Conservation (phyloP, 2,888 invertebrate genomes). For the Tryphoninae sp. region DNA sequence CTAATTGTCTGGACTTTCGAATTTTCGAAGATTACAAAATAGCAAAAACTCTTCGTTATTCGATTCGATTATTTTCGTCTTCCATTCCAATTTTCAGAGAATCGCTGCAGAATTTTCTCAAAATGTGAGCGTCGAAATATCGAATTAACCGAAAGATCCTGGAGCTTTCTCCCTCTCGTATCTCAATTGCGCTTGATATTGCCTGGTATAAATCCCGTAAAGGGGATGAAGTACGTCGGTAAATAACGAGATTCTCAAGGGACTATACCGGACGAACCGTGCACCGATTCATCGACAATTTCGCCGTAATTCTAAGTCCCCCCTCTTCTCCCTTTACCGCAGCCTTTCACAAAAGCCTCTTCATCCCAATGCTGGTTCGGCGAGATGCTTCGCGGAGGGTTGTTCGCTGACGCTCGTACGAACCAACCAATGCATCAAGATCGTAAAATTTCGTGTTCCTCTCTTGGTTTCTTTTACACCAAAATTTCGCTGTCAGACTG, state of each 20-base stretch:
- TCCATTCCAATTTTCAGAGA: not conserved
- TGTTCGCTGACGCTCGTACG: constrained; percentile 28
- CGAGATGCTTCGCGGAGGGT: constrained; percentile 9
- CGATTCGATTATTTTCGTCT: not conserved
- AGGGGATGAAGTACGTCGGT: constrained; percentile 26
- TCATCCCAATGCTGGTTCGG: constrained; percentile 17
- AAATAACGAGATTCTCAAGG: constrained; percentile 57
- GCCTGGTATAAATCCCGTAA: constrained; percentile 29
- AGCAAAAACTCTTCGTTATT: too few relatives aligned
- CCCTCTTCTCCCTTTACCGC: not conserved
- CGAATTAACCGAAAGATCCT: constrained; percentile 30
- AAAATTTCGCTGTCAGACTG: constrained; percentile 53
- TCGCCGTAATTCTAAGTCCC: constrained; percentile 55
- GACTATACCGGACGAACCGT: constrained; percentile 44
- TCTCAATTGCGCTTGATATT: constrained; percentile 47
- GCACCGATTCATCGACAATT: constrained; percentile 51
- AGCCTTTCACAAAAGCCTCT: not conserved
- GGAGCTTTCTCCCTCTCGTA: constrained; percentile 13
- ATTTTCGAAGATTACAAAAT: too few relatives aligned
- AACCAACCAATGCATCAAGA: constrained; percentile 37
- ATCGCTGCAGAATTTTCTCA: not conserved
- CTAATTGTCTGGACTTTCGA: too few relatives aligned
- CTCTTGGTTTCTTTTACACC: constrained; percentile 34
- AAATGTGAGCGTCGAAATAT: not conserved
- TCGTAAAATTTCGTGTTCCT: constrained; percentile 53